Conservation (phyloP, 2,113 vertebrate species). For the Charina bottae region DNA sequence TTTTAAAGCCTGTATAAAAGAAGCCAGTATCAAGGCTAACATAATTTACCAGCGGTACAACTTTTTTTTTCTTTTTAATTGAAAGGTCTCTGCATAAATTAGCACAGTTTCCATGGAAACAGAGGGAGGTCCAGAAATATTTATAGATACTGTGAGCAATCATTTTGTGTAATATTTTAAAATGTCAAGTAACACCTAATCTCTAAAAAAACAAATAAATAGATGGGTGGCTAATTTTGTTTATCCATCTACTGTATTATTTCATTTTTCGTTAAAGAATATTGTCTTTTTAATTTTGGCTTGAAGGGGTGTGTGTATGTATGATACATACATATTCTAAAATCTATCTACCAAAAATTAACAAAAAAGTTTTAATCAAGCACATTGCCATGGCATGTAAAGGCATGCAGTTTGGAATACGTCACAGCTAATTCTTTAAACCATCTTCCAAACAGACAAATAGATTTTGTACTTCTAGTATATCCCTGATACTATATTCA, state of each 20-base stretch:
- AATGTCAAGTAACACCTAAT: conserved; percentile 67
- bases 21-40: conserved; percentile 47
- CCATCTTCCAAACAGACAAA: conserved; percentile 9
- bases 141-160: conserved; percentile 70
- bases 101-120: conserved; percentile 68
- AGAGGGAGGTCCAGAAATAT: conserved; percentile 68
- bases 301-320: not conserved
- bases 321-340: not conserved
- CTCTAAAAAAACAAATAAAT: conserved; percentile 34
- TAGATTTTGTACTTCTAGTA: not conserved
- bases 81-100: conserved; percentile 72
- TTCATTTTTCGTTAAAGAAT: conserved; percentile 34
- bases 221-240: not conserved
- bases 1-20: conserved; percentile 41
- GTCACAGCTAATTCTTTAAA: conserved; percentile 31
- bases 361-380: not conserved
- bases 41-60: conserved; percentile 53
- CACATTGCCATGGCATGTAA: not conserved
- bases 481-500: not conserved
- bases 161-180: conserved; percentile 66
- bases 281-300: conserved; percentile 16
- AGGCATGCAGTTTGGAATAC: conserved; percentile 16
- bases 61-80: conserved; percentile 47
- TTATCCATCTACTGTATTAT: conserved; percentile 26
- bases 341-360: conserved; percentile 27